Evolutionary conservation across 2,113 vertebrate genomes (phyloP), one percentile per base, ranked within the genome.

Genomic region (Nothocercus nigrocapillus): DNA sequence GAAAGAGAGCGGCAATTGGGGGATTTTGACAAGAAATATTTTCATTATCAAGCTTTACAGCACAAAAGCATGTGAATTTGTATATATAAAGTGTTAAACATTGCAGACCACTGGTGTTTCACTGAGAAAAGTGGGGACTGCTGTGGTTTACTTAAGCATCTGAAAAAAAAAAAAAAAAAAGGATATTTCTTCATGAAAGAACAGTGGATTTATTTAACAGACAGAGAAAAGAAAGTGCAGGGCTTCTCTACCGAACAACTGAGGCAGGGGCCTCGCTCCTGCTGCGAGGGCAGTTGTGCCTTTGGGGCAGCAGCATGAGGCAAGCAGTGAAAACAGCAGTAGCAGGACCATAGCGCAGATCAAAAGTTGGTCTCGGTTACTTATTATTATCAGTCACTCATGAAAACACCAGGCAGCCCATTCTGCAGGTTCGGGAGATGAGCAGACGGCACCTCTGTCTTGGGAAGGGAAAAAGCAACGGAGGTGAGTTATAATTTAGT

Each of bases 291-390:
- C n/a, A 10, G 11, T 59, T 94, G 44, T 59, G 84, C 22, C 24
- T 17, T 11, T 5, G 1, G 0, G 0, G 45, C 69, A 81, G 76
- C 73, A 73, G 69, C 77, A 76, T 36, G 58, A 85, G 32, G 42
- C 53, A 61, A 15, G 70, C 1, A 77, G 1, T 27, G 34, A 68
- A 63, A 68, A 1, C 28, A 63, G 5, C 0, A 1, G 45, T 10
- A 40, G 32, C 4, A 38, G 18, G 19, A 75, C 13, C 38, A 49
- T 24, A 30, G 32, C 11, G 38, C 27, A 42, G 12, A 62, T 63
- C 44, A 28, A 40, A 34, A 8, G 36, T 38, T 63, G 13, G 27
- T 63, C 36, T 63, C 36, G 4, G 49, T 66, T 69, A 69, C 22
- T 69, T 62, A 32, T 40, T 36, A 56, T 44, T 40, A 62, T 89